Percentiles rank a stretch among this genome's conserved stretches.
Evolutionary conservation across 2,888 invertebrate species (phyloP).

Genomic region (Pocota personata): DNA sequence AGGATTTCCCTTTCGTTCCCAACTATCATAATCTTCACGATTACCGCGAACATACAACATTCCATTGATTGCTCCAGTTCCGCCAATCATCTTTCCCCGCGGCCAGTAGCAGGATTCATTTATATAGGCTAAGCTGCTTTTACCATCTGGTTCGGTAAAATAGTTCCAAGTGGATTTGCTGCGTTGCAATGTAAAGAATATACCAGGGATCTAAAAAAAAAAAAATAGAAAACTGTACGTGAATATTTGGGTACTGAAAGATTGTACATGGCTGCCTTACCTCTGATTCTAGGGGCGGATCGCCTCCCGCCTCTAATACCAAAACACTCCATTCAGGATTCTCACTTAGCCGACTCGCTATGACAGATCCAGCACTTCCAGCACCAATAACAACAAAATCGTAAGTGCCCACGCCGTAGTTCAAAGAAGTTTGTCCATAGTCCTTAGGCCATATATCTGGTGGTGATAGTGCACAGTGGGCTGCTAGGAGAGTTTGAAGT

Average conservation of each 20-base stretch:
- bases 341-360: constrained; percentile 76
- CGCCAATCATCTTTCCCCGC: constrained; percentile 87
- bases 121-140: constrained; percentile 77
- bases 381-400: constrained; percentile 48
- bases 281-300: constrained; percentile 77
- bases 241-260: not conserved
- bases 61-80: constrained; percentile 85
- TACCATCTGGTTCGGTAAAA: constrained; percentile 75
- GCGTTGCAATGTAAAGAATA: constrained; percentile 76
- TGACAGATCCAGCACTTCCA: constrained; percentile 63
- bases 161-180: constrained; percentile 78
- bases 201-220: constrained; percentile 76
- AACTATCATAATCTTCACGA: constrained; percentile 84
- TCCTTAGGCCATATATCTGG: constrained; percentile 84
- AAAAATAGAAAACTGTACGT: not conserved
- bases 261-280: constrained; percentile 13
- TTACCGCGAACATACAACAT: constrained; percentile 86
- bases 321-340: constrained; percentile 76
- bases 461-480: constrained; percentile 85
- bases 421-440: constrained; percentile 67
- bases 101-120: constrained; percentile 83
- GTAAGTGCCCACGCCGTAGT: constrained; percentile 77
- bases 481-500: constrained; percentile 85
- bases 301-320: constrained; percentile 76
- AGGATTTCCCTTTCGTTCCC: constrained; percentile 84